Conservation (phyloP, 2,797 vertebrate species). For the Danio tinwini region DNA sequence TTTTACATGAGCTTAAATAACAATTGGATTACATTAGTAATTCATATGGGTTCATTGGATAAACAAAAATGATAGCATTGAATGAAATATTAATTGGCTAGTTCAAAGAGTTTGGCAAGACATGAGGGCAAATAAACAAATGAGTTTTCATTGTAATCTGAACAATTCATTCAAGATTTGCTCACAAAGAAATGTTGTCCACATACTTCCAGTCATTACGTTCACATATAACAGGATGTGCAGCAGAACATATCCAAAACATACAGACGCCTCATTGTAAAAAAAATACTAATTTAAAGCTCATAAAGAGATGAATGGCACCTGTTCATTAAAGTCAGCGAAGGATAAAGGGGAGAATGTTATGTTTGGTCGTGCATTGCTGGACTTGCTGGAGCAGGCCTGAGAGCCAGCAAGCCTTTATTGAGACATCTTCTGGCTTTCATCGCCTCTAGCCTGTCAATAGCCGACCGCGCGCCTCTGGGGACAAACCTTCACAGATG, state of each 20-base stretch:
- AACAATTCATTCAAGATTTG: neutral
- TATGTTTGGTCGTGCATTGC: conserved; percentile 19
- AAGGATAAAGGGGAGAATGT: conserved; percentile 40
- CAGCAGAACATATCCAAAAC: conserved; percentile 28
- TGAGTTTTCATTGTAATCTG: neutral
- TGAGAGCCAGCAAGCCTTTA: conserved; percentile 12
- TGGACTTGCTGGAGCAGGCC: conserved; percentile 51
- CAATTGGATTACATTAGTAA: too few species aligned
- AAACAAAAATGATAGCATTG: neutral
- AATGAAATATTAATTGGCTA: too few species aligned
- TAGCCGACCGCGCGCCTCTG: conserved; percentile 48
- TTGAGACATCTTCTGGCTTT: conserved; percentile 52
- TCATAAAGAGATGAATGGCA: conserved; percentile 46
- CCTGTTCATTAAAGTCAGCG: conserved; percentile 17
- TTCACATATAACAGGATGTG: conserved; percentile 25
- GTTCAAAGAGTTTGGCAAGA: neutral
- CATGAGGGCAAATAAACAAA: neutral
- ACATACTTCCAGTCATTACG: neutral
- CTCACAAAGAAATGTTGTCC: neutral
- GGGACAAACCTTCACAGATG: conserved; percentile 38
- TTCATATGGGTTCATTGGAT: neutral
- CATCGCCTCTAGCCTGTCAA: conserved; percentile 47
- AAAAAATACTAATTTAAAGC: conserved; percentile 22
- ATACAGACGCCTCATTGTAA: conserved; percentile 37
- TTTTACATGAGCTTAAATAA: too few species aligned